Conservation (phyloP, 1,140 invertebrate species). For the Aphis craccivora region DNA sequence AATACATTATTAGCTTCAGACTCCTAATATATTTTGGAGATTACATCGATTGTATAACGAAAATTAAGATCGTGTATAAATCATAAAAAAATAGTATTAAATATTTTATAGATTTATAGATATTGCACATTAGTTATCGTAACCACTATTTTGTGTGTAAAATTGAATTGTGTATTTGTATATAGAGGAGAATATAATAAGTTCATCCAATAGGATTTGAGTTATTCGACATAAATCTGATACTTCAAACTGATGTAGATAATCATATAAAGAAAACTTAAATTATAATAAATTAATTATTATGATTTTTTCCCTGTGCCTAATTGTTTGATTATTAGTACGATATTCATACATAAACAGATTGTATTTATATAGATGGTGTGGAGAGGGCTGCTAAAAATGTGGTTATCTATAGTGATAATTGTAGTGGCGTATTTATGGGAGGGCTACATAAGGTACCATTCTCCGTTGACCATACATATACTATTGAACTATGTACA, state of each 20-base stretch:
- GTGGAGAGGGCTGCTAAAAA: too few species aligned
- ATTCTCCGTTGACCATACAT: not conserved
- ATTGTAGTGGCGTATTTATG: too few species aligned
- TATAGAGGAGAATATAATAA: not conserved
- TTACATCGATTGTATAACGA: not conserved
- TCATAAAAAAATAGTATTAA: not conserved
- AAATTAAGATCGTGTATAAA: not conserved
- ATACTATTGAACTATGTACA: conserved; percentile 2
- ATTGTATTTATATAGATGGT: too few species aligned
- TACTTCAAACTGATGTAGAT: not conserved
- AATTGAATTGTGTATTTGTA: not conserved
- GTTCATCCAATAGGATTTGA: not conserved
- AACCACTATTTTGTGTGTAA: not conserved
- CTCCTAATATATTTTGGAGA: not conserved
- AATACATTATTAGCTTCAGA: not conserved
- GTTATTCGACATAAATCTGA: not conserved
- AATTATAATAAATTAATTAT: not conserved
- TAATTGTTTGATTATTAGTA: not conserved
- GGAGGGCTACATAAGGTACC: too few species aligned
- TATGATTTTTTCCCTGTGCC: too few species aligned
- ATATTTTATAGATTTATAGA: not conserved
- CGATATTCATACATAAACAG: not conserved
- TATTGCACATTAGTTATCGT: not conserved
- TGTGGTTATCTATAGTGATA: too few species aligned
- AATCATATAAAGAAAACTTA: not conserved